A percentile compares a stretch with the other conserved stretches of the same genome.
Evolutionary conservation across 2,888 invertebrate species (phyloP).

Genomic region (Nasonia oneida): DNA sequence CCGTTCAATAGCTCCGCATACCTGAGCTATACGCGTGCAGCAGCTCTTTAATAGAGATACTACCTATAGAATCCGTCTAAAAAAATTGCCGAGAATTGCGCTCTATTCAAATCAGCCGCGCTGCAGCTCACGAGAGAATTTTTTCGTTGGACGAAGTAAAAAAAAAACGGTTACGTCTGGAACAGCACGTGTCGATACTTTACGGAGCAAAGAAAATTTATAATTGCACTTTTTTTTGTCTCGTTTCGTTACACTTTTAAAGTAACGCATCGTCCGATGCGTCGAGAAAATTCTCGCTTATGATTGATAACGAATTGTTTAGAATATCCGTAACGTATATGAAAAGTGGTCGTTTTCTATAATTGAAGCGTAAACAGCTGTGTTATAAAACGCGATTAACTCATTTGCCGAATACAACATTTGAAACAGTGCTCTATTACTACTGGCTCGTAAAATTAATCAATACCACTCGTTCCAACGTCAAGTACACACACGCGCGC

Average conservation of each 20-base stretch:
- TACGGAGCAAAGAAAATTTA: background rate
- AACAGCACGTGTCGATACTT: background rate
- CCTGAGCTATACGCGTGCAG: background rate
- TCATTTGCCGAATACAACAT: conserved; percentile 4
- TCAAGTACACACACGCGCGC: background rate
- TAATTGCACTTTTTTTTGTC: background rate
- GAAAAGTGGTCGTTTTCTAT: background rate
- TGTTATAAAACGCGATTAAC: background rate
- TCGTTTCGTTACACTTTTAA: background rate
- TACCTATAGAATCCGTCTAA: background rate
- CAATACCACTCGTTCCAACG: conserved; percentile 12
- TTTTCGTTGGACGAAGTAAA: background rate
- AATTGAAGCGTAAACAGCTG: too few species aligned
- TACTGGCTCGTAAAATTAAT: conserved; percentile 10
- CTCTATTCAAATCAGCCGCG: conserved; percentile 5
- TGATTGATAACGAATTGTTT: background rate
- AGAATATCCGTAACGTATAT: too few species aligned
- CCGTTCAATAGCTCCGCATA: background rate
- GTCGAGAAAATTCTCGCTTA: background rate
- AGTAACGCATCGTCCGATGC: background rate
- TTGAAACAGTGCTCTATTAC: conserved; percentile 9
- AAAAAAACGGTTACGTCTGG: background rate
- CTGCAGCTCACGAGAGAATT: background rate
- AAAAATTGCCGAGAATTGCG: background rate
- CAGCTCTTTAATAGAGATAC: background rate